phyloP scores from a whole-genome alignment of 2,113 vertebrate species.

The Megaceryle torquata region DNA sequence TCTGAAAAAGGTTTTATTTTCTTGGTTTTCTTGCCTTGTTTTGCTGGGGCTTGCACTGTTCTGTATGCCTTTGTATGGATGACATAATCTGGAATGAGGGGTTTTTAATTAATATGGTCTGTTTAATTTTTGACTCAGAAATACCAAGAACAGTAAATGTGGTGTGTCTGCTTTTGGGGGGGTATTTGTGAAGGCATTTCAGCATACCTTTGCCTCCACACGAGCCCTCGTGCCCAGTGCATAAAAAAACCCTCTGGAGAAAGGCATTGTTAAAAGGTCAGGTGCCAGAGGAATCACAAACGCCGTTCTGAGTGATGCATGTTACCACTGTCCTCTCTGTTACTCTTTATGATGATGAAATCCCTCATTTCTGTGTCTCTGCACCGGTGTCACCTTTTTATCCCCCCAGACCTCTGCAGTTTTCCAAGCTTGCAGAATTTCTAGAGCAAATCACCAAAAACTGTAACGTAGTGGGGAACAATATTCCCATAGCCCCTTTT shows the following conservation, averaged over 20 bases:
- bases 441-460: not conserved
- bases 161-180: not conserved
- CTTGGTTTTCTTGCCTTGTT: not conserved
- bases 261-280: not conserved
- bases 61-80: not conserved
- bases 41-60: not conserved
- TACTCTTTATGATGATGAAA: not conserved
- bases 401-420: not conserved
- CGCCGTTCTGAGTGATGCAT: accelerated
- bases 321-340: not conserved
- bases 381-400: not conserved
- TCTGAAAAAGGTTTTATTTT: not conserved
- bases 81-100: not conserved
- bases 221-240: not conserved
- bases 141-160: slow-evolving; percentile 7
- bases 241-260: not conserved
- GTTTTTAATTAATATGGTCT: slow-evolving; percentile 8
- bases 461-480: not conserved
- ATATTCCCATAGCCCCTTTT: not conserved
- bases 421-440: not conserved
- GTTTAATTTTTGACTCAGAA: slow-evolving; percentile 20
- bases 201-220: accelerated
- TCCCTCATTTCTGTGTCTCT: not conserved
- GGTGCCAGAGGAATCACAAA: not conserved
- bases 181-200: not conserved